A percentile compares a stretch with the other conserved stretches of the same genome.
Evolutionary conservation across 1,140 invertebrate genomes (phyloP).

Genomic region (Hydropsyche tenuis): DNA sequence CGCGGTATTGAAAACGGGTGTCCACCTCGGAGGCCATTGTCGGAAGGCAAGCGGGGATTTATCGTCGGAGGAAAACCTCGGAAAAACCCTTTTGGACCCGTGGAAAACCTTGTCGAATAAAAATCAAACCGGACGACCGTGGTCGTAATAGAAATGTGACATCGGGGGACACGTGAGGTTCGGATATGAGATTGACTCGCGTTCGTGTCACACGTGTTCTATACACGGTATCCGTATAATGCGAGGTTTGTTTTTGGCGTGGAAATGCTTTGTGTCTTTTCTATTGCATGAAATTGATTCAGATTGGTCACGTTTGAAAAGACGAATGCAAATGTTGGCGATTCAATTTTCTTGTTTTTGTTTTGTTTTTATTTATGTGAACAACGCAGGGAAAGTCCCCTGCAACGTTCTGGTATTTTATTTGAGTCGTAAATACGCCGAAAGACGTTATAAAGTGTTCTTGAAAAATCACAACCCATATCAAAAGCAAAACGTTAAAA

Average conservation of each 20-base stretch:
- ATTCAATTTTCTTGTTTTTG: too few relatives aligned
- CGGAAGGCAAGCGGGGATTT: slow-evolving; percentile 34
- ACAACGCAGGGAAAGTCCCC: not conserved
- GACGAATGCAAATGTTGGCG: too few relatives aligned
- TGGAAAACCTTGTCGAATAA: slow-evolving; percentile 3
- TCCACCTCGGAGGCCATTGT: slow-evolving; percentile 36
- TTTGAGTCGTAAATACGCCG: not conserved
- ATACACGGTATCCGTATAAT: too few relatives aligned
- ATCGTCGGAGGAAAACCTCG: slow-evolving; percentile 24
- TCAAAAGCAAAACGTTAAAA: slow-evolving; percentile 1
- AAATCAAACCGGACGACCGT: not conserved
- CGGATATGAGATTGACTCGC: too few relatives aligned
- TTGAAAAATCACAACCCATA: slow-evolving; percentile 12
- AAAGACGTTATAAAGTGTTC: not conserved
- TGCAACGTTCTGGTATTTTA: not conserved
- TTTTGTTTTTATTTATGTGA: too few relatives aligned
- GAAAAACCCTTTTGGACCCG: not conserved
- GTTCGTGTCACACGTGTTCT: too few relatives aligned
- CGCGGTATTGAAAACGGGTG: slow-evolving; percentile 20
- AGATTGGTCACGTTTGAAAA: too few relatives aligned
- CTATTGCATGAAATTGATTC: too few relatives aligned
- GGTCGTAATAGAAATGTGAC: too few relatives aligned
- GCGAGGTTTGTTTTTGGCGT: too few relatives aligned
- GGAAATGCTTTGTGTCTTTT: too few relatives aligned
- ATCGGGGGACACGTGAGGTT: too few relatives aligned